Evolutionary conservation across 2,888 invertebrate species (phyloP).

Genomic region (Dromius quadrimaculatus): DNA sequence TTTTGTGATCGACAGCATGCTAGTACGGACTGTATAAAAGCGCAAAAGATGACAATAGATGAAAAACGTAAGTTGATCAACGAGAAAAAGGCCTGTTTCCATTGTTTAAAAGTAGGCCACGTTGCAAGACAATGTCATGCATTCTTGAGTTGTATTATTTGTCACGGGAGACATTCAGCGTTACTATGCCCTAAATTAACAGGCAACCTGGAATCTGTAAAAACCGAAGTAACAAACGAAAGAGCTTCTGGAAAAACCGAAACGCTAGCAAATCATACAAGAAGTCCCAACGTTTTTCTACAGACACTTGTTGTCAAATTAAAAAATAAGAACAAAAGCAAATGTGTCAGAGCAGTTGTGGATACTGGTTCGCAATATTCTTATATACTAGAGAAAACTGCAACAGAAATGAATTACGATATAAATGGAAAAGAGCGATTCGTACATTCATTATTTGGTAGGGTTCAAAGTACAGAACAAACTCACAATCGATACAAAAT

Average conservation of each 20-base stretch:
- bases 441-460: constrained; percentile 24
- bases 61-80: constrained; percentile 1
- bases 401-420: background rate
- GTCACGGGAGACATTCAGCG: background rate
- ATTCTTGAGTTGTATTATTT: background rate
- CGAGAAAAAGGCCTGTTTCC: constrained; percentile 2
- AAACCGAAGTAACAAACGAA: background rate
- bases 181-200: background rate
- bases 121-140: background rate
- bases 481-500: constrained; percentile 16
- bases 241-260: constrained; percentile 3
- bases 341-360: background rate
- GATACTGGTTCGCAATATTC: constrained; percentile 1
- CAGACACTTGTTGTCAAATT: background rate
- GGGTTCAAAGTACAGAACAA: constrained; percentile 48
- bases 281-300: constrained; percentile 1
- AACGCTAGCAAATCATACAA: background rate
- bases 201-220: background rate
- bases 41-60: constrained; percentile 11
- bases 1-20: constrained; percentile 19
- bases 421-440: background rate
- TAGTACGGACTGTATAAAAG: constrained; percentile 16
- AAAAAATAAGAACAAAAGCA: background rate
- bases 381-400: background rate
- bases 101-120: constrained; percentile 1